Conservation (phyloP, 2,113 vertebrate genomes). For the Psephotus haematonotus region DNA sequence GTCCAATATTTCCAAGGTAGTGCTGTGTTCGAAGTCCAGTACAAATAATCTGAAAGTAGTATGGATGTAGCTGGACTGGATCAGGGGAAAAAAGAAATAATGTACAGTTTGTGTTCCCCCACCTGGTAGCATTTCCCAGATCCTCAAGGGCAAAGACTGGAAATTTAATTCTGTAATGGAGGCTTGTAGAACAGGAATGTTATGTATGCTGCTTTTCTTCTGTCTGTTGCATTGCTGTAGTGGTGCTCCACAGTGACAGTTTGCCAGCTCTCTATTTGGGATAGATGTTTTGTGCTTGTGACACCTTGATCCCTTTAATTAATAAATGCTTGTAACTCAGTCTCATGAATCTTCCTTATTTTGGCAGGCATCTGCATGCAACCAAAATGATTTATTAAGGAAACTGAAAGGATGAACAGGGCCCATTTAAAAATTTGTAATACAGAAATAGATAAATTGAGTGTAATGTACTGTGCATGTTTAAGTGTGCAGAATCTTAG, state of each 20-base stretch:
- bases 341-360: not conserved
- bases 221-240: not conserved
- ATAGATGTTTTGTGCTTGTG: not conserved
- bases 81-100: not conserved
- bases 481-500: not conserved
- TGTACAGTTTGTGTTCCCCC: not conserved
- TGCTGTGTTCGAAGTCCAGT: not conserved
- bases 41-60: not conserved
- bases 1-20: not conserved
- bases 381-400: not conserved
- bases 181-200: not conserved
- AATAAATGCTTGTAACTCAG: not conserved
- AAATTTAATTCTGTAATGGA: not conserved
- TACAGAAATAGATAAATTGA: not conserved
- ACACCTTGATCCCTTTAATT: not conserved
- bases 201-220: accelerated
- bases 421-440: not conserved
- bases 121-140: no score
- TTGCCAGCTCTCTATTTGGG: not conserved
- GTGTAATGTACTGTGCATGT: not conserved
- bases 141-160: not conserved
- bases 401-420: not conserved
- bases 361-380: not conserved
- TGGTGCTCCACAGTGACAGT: not conserved
- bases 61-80: not conserved